These are phyloP conservation scores for Bubo blakistoni DNA, from an alignment of 2,113 vertebrate species.

Conservation along the genomic window DNA sequence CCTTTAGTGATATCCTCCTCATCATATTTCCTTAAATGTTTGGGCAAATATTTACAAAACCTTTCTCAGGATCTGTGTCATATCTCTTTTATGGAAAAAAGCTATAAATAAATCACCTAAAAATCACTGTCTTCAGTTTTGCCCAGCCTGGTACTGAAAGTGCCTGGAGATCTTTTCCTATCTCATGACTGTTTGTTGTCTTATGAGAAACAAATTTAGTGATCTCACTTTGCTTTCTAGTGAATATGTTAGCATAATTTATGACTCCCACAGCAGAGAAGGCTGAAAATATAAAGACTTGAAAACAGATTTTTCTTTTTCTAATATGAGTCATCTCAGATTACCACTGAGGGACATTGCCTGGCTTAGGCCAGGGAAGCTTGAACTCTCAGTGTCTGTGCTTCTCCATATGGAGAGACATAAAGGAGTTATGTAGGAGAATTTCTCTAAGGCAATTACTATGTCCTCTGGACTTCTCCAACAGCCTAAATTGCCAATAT, in stretches of 20 bases:
- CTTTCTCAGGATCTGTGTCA: neutral
- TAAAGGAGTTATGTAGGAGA: neutral
- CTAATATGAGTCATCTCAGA: neutral
- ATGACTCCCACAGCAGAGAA: neutral
- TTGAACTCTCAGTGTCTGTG: neutral
- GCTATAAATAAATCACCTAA: neutral
- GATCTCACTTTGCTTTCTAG: neutral
- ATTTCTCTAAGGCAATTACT: neutral
- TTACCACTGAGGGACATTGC: neutral
- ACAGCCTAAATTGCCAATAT: neutral
- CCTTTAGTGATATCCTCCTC: neutral
- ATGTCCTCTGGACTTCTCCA: neutral
- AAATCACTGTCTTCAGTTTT: neutral
- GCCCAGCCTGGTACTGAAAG: neutral
- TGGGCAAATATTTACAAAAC: neutral
- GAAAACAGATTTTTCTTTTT: neutral
- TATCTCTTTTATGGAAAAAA: neutral
- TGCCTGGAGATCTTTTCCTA: neutral
- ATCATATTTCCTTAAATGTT: neutral
- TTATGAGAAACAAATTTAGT: neutral
- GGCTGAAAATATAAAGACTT: neutral
- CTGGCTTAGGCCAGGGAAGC: neutral
- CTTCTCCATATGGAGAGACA: neutral
- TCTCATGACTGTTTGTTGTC: neutral
- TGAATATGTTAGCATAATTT: conserved; percentile 2